These are phyloP conservation scores for Clitarchus hookeri DNA, from an alignment of 2,888 invertebrate genomes.

Conservation along the genomic window DNA sequence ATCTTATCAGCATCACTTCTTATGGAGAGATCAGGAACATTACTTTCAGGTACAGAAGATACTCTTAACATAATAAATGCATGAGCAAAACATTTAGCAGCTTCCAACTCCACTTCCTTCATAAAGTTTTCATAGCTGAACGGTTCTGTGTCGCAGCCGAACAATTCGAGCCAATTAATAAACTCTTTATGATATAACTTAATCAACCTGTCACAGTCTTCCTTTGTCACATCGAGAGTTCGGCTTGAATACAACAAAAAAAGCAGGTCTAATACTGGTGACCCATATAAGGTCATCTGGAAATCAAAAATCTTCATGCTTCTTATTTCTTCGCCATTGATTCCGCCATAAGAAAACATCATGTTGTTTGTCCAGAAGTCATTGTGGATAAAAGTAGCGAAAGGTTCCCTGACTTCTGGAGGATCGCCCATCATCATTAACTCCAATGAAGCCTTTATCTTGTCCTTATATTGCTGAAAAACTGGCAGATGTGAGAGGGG, in stretches of 20 bases:
- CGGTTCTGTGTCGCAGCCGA: constrained; percentile 52
- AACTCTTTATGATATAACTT: constrained; percentile 60
- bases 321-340: constrained; percentile 48
- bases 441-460: constrained; percentile 35
- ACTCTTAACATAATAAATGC: constrained; percentile 59
- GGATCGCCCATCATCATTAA: neutral
- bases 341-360: constrained; percentile 57
- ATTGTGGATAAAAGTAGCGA: constrained; percentile 60
- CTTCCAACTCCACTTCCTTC: constrained; percentile 55
- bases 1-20: neutral
- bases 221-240: constrained; percentile 53
- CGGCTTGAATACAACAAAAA: constrained; percentile 63
- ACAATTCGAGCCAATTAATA: constrained; percentile 53
- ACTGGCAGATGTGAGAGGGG: constrained; percentile 20
- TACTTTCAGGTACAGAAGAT: constrained; percentile 48
- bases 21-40: constrained; percentile 27
- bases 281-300: constrained; percentile 60
- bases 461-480: constrained; percentile 35
- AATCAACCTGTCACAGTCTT: constrained; percentile 59
- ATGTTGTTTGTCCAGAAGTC: constrained; percentile 68
- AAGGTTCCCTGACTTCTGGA: constrained; percentile 52
- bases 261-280: constrained; percentile 59
- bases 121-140: constrained; percentile 55
- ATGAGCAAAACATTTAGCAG: constrained; percentile 57
- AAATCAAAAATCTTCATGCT: constrained; percentile 64